Conservation (phyloP, 2,113 vertebrate genomes). For the Corythornis madagascariensis region DNA sequence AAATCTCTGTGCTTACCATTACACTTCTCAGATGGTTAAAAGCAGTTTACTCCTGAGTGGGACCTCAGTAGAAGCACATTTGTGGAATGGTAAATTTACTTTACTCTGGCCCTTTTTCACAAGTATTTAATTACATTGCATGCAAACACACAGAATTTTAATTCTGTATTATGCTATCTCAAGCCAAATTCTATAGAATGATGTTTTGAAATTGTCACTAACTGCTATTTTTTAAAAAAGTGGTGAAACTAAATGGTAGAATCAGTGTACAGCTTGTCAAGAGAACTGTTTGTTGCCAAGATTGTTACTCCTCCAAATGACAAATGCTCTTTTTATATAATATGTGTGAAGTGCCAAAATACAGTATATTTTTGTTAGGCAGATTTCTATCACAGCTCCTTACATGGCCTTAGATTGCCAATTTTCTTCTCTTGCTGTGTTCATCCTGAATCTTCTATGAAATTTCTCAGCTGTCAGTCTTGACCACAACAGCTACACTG, state of each 20-base stretch:
- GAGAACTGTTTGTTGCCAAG: not conserved
- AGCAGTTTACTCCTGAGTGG: not conserved
- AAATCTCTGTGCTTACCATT: not conserved
- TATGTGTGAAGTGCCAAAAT: not conserved
- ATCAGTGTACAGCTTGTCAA: not conserved
- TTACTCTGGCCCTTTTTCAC: not conserved
- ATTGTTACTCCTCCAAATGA: not conserved
- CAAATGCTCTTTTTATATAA: not conserved
- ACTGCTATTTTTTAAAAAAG: not conserved
- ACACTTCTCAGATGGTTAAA: not conserved
- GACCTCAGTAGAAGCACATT: not conserved
- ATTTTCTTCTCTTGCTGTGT: not conserved
- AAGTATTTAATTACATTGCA: not conserved
- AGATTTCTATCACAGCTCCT: not conserved
- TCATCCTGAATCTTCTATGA: not conserved
- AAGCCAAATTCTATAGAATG: not conserved
- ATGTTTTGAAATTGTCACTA: not conserved
- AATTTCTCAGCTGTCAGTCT: not conserved
- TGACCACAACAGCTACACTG: not conserved
- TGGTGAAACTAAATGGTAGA: not conserved
- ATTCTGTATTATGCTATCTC: not conserved
- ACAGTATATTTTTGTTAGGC: fast-evolving
- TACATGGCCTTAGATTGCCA: not conserved
- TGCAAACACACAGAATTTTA: not conserved
- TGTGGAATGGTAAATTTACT: not conserved